Conservation (phyloP, 2,113 vertebrate genomes). For the Corydoras sp. region DNA sequence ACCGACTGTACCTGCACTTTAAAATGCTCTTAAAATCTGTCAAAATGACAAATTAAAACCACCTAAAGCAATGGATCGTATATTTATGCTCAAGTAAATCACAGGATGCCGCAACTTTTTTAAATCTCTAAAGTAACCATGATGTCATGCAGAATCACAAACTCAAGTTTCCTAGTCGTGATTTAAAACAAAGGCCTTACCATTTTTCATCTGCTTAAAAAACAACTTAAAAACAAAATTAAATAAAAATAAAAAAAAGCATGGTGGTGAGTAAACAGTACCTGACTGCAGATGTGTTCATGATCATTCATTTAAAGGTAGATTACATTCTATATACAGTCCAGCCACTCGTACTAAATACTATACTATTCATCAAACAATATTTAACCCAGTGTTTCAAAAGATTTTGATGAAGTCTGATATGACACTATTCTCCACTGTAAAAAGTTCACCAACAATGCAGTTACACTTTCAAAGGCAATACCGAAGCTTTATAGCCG, state of each 20-base stretch:
- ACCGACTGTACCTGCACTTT: no score
- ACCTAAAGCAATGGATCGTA: no score
- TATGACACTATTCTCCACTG: conserved; percentile 10
- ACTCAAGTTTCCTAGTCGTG: neutral
- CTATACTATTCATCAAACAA: neutral
- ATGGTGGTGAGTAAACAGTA: conserved; percentile 26
- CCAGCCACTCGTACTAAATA: neutral
- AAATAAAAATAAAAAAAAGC: conserved; percentile 13
- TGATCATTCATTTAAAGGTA: conserved; percentile 7
- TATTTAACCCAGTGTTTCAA: conserved; percentile 7
- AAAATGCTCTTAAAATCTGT: no score
- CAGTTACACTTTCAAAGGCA: conserved; percentile 6
- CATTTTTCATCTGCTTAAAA: neutral
- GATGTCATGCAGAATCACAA: no score
- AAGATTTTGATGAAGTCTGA: conserved; percentile 5
- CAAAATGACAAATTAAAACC: no score
- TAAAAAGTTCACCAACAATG: conserved; percentile 8
- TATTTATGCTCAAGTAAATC: no score
- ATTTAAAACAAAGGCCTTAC: conserved; percentile 19
- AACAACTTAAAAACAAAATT: neutral
- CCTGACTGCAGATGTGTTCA: conserved; percentile 38
- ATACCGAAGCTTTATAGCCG: neutral
- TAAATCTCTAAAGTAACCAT: no score
- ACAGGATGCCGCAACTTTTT: no score
- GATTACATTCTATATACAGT: conserved; percentile 22